Percentiles rank a stretch among this genome's conserved stretches.
phyloP scores from a whole-genome alignment of 37 sponge, comb jelly and placozoan genomes.

The Crambe crambe region DNA sequence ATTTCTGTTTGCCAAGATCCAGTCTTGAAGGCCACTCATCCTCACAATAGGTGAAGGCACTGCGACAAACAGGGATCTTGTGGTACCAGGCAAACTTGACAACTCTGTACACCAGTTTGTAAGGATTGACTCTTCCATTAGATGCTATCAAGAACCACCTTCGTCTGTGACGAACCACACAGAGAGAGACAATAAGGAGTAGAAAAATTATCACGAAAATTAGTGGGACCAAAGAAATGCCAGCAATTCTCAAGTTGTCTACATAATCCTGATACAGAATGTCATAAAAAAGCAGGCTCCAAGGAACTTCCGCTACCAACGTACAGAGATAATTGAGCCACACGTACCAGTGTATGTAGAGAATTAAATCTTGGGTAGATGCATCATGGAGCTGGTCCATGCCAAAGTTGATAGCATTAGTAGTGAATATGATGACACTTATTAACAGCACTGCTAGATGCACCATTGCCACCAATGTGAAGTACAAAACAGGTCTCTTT shows the following conservation, averaged over 20 bases:
- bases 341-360: not conserved
- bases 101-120: not conserved
- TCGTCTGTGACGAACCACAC: not conserved
- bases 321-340: not conserved
- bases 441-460: too few species aligned
- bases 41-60: slow-evolving; percentile 13
- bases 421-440: too few species aligned
- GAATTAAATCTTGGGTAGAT: not conserved
- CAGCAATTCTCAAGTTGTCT: not conserved
- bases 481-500: too few species aligned
- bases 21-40: not conserved
- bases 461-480: too few species aligned
- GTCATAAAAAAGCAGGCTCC: not conserved
- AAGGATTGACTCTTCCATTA: not conserved
- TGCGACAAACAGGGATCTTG: not conserved
- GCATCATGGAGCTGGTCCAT: not conserved
- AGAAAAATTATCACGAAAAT: too few species aligned
- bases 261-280: not conserved
- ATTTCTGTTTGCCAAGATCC: not conserved
- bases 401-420: not conserved
- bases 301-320: not conserved
- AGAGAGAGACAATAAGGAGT: not conserved
- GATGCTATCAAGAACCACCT: not conserved
- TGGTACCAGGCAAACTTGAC: not conserved
- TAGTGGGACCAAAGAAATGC: not conserved